Evolutionary conservation across 2,797 vertebrate genomes (phyloP).

Genomic region (Pipistrellus nathusii): DNA sequence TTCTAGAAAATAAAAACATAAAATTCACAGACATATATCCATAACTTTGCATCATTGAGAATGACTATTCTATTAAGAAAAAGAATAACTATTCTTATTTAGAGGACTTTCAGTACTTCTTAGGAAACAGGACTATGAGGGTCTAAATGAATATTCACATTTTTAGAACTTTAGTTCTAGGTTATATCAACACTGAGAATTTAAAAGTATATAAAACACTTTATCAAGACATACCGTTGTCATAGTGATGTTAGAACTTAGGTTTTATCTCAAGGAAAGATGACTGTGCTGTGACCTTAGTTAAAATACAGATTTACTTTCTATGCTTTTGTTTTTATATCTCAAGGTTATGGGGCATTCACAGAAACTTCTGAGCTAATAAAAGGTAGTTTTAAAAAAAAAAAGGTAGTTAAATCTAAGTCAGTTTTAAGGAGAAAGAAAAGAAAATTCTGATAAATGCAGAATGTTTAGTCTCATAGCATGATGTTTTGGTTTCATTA

Average conservation of each 20-base stretch:
- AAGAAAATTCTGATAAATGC: slow-evolving; percentile 51
- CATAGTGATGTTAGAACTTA: background rate
- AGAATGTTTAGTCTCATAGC: background rate
- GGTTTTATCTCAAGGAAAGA: background rate
- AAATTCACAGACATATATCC: slow-evolving; percentile 17
- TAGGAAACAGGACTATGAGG: slow-evolving; percentile 40
- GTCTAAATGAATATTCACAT: slow-evolving; percentile 45
- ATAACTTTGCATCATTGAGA: slow-evolving; percentile 19
- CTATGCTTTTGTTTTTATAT: slow-evolving; percentile 36
- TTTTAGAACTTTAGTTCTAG: slow-evolving; percentile 39
- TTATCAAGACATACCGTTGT: background rate
- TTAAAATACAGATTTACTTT: slow-evolving; percentile 35
- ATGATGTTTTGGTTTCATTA: slow-evolving; percentile 41
- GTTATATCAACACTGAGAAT: background rate
- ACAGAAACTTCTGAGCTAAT: slow-evolving; percentile 38
- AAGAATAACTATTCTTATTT: background rate
- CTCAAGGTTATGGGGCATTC: background rate
- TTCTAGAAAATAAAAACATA: slow-evolving; percentile 19
- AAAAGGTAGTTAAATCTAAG: slow-evolving; percentile 47
- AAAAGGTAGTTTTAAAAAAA: slow-evolving; percentile 46
- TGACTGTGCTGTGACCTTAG: background rate
- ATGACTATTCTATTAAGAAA: background rate
- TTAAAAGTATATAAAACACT: slow-evolving; percentile 14
- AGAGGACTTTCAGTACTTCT: background rate
- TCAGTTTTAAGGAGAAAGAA: slow-evolving; percentile 46